Base-by-base conservation (phyloP, 2,888 invertebrate species). In the Drosophila koepferae region DNA sequence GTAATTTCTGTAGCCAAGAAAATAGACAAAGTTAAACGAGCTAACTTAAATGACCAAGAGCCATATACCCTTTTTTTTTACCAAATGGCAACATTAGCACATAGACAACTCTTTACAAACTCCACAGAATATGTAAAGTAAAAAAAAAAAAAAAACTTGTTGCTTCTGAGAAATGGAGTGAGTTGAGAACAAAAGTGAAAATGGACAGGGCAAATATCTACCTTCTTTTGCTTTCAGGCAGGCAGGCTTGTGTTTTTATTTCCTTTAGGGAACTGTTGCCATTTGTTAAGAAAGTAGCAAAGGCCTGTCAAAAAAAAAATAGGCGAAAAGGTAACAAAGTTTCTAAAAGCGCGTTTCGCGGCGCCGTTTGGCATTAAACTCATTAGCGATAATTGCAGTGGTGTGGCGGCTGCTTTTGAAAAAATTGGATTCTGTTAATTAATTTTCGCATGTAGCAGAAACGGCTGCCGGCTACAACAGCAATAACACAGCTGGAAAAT, bases 321-420 rank as follows among this genome's bases (percentile, higher is more conserved):
- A 46, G 46, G 6, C 54, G 63, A 62, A 63, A 31, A 60, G 41
- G 55, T 31, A 55, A 4, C 18, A 51, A 60, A 55, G 58, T 54
- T 66, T 63, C 38, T 60, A 66, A 31, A 60, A 72, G 66, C 77
- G 84, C 87, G 81, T 65, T 88, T 88, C 80, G 59, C 70, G 71
- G 63, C 61, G 76, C 89, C 89, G 81, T 80, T 78, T 90, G 78
- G 89, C 89, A 80, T 86, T 86, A 81, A 90, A 90, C 90, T 90
- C 91, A 90, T 91, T 90, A 90, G 83, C 89, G 88, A 77, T 90
- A 90, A 90, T 90, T 91, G 89, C 89, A 91, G 77, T n/a, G 28
- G 44, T n/a, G 36, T 41, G 54, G 54, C 69, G 38, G 53, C 54
- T 54, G 59, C 69, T 73, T 83, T 80, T 67, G 3, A 69, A 75